Evolutionary conservation across 2,888 invertebrate species (phyloP).

Genomic region (Thysanoteuthis rhombus): DNA sequence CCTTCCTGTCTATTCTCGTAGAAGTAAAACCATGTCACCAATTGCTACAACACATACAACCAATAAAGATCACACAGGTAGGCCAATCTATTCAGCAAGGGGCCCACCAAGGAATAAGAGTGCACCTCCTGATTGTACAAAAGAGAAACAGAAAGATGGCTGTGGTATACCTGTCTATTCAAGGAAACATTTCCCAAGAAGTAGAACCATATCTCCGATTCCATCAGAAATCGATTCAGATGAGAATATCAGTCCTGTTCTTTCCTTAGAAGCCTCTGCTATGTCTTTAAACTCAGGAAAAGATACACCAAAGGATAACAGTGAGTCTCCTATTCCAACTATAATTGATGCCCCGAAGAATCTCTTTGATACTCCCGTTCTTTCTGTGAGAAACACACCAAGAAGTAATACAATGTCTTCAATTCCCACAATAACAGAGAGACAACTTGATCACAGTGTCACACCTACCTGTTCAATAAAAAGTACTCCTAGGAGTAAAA

Average conservation of each 20-base stretch:
- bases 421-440: background rate
- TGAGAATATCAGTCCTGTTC: background rate
- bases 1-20: too few species aligned
- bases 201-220: background rate
- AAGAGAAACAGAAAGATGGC: background rate
- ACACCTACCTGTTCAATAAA: background rate
- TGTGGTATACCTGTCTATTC: background rate
- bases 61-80: background rate
- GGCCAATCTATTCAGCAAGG: background rate
- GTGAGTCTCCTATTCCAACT: too few species aligned
- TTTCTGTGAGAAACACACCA: background rate
- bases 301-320: too few species aligned
- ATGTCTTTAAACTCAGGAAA: background rate
- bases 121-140: background rate
- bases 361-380: background rate
- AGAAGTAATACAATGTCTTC: too few species aligned
- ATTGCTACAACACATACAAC: background rate
- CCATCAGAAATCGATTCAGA: background rate
- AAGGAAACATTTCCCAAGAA: background rate
- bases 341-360: background rate
- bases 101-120: background rate
- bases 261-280: background rate
- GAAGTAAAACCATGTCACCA: background rate
- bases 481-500: background rate
- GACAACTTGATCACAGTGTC: background rate